These are phyloP conservation scores for Strix aluco DNA, from an alignment of 2,113 vertebrate genomes.

Conservation along the genomic window DNA sequence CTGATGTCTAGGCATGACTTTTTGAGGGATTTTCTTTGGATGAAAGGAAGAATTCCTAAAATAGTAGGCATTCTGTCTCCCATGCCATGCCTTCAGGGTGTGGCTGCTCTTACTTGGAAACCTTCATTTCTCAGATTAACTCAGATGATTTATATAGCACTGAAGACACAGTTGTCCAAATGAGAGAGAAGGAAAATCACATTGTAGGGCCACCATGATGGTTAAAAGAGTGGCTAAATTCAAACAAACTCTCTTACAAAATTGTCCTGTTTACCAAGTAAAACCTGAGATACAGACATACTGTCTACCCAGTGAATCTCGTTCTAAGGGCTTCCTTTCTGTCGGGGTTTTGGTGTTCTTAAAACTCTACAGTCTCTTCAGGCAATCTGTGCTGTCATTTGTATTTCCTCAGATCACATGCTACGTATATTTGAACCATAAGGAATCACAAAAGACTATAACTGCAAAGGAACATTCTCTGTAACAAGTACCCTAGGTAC, in stretches of 20 bases:
- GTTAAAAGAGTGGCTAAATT: slow-evolving; percentile 51
- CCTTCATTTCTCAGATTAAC: slow-evolving; percentile 55
- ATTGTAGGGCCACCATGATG: neutral
- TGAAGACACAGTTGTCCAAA: slow-evolving; percentile 34
- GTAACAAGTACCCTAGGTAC: neutral
- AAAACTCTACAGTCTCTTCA: neutral
- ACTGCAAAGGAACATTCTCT: neutral
- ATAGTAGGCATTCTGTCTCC: slow-evolving; percentile 70
- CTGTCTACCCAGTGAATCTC: neutral
- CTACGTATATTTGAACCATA: neutral
- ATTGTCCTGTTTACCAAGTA: neutral
- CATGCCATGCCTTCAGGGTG: slow-evolving; percentile 65
- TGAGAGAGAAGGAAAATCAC: slow-evolving; percentile 36
- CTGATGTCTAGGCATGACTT: slow-evolving; percentile 64
- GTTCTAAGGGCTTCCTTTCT: neutral
- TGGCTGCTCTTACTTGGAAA: slow-evolving; percentile 56
- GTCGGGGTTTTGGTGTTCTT: neutral
- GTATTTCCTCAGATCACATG: neutral
- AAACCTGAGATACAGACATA: neutral
- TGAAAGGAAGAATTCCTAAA: slow-evolving; percentile 61
- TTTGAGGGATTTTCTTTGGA: slow-evolving; percentile 71
- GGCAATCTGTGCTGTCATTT: neutral
- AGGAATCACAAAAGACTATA: neutral
- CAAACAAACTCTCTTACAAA: neutral
- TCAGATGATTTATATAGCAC: slow-evolving; percentile 54